These are phyloP conservation scores for Meteorus sp. DNA, from an alignment of 1,140 invertebrate genomes.

Conservation along the genomic window DNA sequence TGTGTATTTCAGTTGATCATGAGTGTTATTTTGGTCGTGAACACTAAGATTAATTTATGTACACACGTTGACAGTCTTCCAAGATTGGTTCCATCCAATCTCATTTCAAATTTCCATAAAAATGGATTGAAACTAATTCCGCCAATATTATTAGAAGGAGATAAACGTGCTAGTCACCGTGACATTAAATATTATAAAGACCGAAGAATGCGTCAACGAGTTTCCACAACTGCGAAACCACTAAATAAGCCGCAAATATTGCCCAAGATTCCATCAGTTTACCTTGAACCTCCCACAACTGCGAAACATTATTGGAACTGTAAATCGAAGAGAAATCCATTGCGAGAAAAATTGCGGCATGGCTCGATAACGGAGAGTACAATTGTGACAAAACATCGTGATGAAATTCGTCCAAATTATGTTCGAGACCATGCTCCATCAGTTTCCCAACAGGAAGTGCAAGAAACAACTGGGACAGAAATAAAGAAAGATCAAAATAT, in stretches of 20 bases:
- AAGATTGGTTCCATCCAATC: neutral
- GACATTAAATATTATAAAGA: constrained; percentile 5
- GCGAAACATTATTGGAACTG: constrained; percentile 15
- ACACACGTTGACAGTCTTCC: no score
- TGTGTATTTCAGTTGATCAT: no score
- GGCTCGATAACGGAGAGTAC: neutral
- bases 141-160: neutral
- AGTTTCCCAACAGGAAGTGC: constrained; percentile 25
- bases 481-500: constrained; percentile 34
- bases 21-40: no score
- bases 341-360: neutral
- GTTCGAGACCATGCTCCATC: constrained; percentile 44
- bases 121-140: neutral
- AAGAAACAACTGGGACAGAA: constrained; percentile 30
- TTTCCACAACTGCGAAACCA: neutral
- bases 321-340: neutral
- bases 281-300: constrained; percentile 29
- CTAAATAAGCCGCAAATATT: neutral
- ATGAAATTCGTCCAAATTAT: constrained; percentile 28
- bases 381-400: constrained; percentile 22
- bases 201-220: neutral
- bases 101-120: neutral
- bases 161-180: constrained; percentile 5
- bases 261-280: constrained; percentile 15
- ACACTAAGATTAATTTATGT: no score